Evolutionary conservation across 2,888 invertebrate species (phyloP).

Genomic region (Hyles lineata): DNA sequence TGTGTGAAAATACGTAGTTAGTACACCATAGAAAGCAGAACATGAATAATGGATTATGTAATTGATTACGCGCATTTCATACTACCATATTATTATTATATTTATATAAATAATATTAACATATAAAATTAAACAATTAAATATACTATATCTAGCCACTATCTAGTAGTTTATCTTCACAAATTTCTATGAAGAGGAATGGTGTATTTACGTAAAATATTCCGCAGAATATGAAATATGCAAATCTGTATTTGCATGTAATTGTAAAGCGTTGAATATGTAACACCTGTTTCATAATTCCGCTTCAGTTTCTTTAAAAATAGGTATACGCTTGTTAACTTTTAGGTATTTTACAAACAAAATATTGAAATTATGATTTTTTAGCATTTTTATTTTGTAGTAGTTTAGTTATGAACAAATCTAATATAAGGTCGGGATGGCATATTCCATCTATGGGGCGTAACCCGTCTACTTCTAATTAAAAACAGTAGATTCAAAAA

Average conservation of each 20-base stretch:
- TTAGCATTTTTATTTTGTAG: no score
- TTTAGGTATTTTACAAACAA: background rate
- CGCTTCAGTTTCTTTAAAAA: background rate
- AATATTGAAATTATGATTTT: background rate
- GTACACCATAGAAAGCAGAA: no score
- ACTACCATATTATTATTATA: no score
- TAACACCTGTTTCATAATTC: background rate
- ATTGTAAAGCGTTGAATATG: background rate
- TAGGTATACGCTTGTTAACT: background rate
- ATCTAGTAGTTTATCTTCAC: background rate
- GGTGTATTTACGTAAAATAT: constrained; percentile 1
- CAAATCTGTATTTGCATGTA: background rate
- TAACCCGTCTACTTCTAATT: no score
- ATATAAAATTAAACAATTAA: background rate
- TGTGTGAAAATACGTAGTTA: no score
- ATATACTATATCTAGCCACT: background rate
- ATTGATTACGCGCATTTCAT: no score
- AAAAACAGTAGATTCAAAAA: no score
- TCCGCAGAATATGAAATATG: constrained; percentile 7
- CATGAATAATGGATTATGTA: no score
- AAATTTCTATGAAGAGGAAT: background rate
- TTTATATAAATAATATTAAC: no score
- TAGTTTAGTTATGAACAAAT: no score
- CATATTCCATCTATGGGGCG: no score
- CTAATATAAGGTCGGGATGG: no score